phyloP scores from a whole-genome alignment of 2,113 vertebrate genomes.

The Oncorhynchus masou region DNA sequence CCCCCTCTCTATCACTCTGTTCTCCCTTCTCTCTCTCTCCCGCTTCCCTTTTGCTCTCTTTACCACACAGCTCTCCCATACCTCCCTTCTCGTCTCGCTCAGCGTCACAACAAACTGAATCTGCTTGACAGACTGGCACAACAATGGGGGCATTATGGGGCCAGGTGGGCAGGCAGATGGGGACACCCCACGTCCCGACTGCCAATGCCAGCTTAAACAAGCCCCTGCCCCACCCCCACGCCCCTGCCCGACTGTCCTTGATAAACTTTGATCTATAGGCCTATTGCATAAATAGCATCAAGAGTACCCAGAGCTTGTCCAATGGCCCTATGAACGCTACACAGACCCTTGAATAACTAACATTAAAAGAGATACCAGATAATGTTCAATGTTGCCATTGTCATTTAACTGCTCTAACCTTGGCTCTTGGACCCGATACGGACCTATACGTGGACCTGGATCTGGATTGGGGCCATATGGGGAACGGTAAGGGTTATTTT shows the following conservation, averaged over 20 bases:
- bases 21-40: neutral
- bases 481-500: too few relatives aligned
- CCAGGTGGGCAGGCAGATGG: neutral
- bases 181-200: slow-evolving; percentile 38
- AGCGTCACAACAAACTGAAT: slow-evolving; percentile 34
- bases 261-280: too few relatives aligned
- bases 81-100: neutral
- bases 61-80: neutral
- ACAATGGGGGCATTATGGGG: slow-evolving; percentile 35
- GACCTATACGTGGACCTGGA: too few relatives aligned
- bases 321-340: too few relatives aligned
- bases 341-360: too few relatives aligned
- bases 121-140: slow-evolving; percentile 32
- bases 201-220: neutral
- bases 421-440: too few relatives aligned
- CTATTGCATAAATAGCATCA: slow-evolving; percentile 10
- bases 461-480: too few relatives aligned
- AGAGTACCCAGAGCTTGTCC: too few relatives aligned
- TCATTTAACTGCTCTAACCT: too few relatives aligned
- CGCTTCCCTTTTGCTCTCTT: neutral
- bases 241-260: neutral
- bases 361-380: too few relatives aligned
- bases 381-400: too few relatives aligned
- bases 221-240: neutral
- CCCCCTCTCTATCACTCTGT: neutral